Evolutionary conservation across 2,113 vertebrate genomes (phyloP).

Genomic region (Himantopus leucocephalus): DNA sequence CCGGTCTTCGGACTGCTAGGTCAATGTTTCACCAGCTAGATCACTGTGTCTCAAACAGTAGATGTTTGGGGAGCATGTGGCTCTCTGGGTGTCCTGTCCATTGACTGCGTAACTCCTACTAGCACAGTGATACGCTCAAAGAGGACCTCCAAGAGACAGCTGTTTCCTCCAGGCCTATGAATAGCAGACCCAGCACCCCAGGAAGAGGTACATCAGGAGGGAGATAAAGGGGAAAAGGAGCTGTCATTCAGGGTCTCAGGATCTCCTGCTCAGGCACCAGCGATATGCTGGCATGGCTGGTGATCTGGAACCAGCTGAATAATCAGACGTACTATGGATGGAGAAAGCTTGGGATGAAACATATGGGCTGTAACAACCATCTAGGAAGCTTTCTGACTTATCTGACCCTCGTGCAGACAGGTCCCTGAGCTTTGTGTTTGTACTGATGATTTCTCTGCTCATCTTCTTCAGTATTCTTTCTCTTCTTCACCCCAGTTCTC

Average conservation of each 20-base stretch:
- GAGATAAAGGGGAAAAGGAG: not conserved
- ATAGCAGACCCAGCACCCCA: not conserved
- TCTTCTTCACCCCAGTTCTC: not conserved
- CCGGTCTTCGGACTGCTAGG: not conserved
- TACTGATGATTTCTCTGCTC: not conserved
- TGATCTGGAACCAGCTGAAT: not conserved
- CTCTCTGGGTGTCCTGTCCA: not conserved
- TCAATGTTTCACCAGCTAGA: not conserved
- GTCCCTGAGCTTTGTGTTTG: not conserved
- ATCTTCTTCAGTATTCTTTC: not conserved
- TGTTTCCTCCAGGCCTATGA: not conserved
- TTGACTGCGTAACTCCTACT: not conserved
- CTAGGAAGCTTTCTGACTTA: not conserved
- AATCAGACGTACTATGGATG: no score
- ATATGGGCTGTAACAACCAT: accelerated
- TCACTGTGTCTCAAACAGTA: not conserved
- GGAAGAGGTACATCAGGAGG: not conserved
- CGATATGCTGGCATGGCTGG: accelerated
- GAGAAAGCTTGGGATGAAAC: not conserved
- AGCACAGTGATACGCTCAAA: not conserved
- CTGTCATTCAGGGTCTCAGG: not conserved
- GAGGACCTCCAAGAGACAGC: not conserved
- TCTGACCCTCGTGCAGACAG: not conserved
- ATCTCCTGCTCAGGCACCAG: not conserved
- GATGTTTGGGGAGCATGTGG: not conserved